phyloP scores from a whole-genome alignment of 2,888 invertebrate genomes.

The Ochlodes sylvanus region DNA sequence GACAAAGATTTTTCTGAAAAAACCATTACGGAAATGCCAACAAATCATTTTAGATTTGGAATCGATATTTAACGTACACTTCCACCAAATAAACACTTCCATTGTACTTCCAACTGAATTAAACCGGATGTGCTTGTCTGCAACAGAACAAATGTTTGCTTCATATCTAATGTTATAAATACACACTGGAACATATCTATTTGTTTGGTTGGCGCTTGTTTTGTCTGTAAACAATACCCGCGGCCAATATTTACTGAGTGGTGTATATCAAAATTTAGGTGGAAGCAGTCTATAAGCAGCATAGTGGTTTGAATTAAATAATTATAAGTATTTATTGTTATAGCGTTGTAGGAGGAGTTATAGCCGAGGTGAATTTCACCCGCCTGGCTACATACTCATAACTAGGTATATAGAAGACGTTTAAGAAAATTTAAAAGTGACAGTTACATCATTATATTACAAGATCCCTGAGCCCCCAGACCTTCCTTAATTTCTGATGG shows the following conservation, averaged over 20 bases:
- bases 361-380: too few species aligned
- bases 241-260: slow-evolving; percentile 1
- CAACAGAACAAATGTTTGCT: slow-evolving; percentile 19
- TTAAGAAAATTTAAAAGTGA: too few species aligned
- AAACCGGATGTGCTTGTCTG: slow-evolving; percentile 22
- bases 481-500: too few species aligned
- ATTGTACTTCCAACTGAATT: slow-evolving; percentile 15
- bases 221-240: slow-evolving; percentile 20
- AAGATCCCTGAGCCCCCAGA: too few species aligned
- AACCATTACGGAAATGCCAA: too few species aligned
- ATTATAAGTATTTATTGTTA: background rate
- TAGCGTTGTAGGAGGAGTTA: too few species aligned
- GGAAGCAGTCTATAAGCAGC: background rate
- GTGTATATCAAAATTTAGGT: background rate
- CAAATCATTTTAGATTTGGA: background rate
- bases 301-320: background rate
- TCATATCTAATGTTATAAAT: slow-evolving; percentile 26
- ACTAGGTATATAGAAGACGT: too few species aligned
- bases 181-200: slow-evolving; percentile 12
- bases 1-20: too few species aligned
- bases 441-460: too few species aligned
- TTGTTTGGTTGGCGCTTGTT: slow-evolving; percentile 17
- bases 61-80: background rate
- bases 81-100: background rate
- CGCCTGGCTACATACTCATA: too few species aligned